Conservation (phyloP, 2,888 invertebrate species). For the Zhengitettix transpicula region DNA sequence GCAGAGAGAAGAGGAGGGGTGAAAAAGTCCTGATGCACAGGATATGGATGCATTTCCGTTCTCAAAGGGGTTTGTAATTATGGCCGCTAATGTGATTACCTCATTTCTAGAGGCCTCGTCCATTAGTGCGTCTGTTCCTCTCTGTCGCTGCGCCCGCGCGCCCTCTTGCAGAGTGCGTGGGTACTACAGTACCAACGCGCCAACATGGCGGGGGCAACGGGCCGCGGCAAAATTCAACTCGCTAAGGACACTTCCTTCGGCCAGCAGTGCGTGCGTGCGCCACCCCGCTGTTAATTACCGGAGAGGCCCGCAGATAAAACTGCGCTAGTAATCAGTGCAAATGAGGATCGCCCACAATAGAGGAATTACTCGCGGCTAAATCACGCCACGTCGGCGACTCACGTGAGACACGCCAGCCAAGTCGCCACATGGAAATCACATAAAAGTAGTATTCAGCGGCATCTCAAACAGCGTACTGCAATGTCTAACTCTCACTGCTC, state of each 20-base stretch:
- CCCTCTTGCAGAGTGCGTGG: background rate
- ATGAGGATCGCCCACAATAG: slow-evolving; percentile 1
- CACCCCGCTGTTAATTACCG: background rate
- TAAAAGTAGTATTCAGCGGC: background rate
- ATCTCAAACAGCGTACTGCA: background rate
- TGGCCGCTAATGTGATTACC: slow-evolving; percentile 47
- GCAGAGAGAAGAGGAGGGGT: slow-evolving; percentile 13
- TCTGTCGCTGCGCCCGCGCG: background rate
- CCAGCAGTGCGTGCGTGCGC: background rate
- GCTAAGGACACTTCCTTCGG: too few relatives aligned
- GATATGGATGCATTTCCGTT: slow-evolving; percentile 56
- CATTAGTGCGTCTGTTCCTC: slow-evolving; percentile 7
- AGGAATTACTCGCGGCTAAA: background rate
- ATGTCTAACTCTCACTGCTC: background rate
- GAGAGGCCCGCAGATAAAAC: slow-evolving; percentile 1
- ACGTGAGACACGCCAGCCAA: background rate
- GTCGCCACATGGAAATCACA: background rate
- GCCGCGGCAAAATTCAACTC: too few relatives aligned
- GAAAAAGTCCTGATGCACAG: slow-evolving; percentile 28
- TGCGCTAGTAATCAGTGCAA: slow-evolving; percentile 4
- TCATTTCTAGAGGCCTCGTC: slow-evolving; percentile 24
- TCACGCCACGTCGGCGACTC: background rate
- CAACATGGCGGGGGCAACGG: too few relatives aligned
- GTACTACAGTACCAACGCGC: too few relatives aligned
- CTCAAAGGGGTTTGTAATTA: slow-evolving; percentile 44